Evolutionary conservation across 2,888 invertebrate species (phyloP), one percentile per base, ranked within the genome.

Genomic region (Griposia aprilina): DNA sequence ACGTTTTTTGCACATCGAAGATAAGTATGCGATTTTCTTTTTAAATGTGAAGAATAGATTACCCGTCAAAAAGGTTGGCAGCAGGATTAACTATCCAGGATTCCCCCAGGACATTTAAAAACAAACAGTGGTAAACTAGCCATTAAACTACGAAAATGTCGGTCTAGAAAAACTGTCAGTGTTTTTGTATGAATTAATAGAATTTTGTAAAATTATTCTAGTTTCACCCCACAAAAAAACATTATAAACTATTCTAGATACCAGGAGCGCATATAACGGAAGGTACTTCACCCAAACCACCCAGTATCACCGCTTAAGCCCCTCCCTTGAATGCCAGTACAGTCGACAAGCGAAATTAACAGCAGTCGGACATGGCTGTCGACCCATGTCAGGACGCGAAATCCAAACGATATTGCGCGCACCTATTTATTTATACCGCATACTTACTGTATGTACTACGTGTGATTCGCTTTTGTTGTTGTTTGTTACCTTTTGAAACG

Each of bases 281-380:
- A 71, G 70, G 48, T 67, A 67, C 70, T 76, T 59, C 68, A 77
- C 60, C 68, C 57, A 41, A 81, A 82, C 76, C 76, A 78, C 78
- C 68, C 76, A 52, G 69, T 41, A 74, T 66, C 73, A 81, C 73
- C 83, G 85, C 81, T 76, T 78, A 83, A 88, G 85, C 83, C 84
- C 84, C 77, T 88, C 83, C 82, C 83, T 85, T 81, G 65, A 82
- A 81, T 70, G 60, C 83, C 76, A 85, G 87, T 86, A 86, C 80
- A 87, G 90, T 90, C 88, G 92, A 92, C 92, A 90, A 89, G 91
- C 87, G 91, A 93, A 93, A 93, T 93, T 93, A 93, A 93, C 93
- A 92, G 90, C 76, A 80, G 82, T 84, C 82, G 84, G 90, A 90
- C 90, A 90, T 88, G 90, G 89, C 89, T 90, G 91, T 89, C 92